Percentiles rank a stretch among this genome's conserved stretches.
These are phyloP conservation scores for Otolemur crassicaudatus DNA, from an alignment of 2,797 vertebrate genomes.

Conservation along the genomic window DNA sequence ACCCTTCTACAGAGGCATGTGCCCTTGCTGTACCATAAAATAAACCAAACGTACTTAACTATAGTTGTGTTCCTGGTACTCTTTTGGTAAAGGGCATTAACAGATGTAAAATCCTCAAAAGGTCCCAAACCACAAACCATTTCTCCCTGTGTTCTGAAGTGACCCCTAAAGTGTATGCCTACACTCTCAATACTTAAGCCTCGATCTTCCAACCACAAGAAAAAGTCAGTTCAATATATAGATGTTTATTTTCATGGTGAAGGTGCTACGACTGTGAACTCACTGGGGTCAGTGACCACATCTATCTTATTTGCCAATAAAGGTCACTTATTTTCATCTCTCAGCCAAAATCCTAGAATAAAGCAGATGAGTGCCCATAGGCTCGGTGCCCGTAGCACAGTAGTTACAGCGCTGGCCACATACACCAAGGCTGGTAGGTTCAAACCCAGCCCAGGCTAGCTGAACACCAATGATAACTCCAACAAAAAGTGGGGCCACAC, in stretches of 20 bases:
- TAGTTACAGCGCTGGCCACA: too few relatives aligned
- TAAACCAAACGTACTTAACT: not conserved
- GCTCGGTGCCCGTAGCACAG: too few relatives aligned
- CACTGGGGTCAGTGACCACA: not conserved
- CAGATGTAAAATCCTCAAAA: conserved; percentile 5
- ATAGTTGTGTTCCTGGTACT: not conserved
- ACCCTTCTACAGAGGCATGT: not conserved
- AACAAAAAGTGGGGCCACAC: too few relatives aligned
- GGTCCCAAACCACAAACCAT: not conserved
- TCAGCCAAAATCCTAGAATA: not conserved
- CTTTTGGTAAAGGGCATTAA: not conserved
- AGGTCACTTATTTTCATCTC: not conserved
- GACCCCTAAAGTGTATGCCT: not conserved
- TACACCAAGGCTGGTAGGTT: too few relatives aligned
- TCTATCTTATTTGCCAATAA: not conserved
- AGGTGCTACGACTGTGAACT: not conserved
- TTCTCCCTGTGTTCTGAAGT: not conserved
- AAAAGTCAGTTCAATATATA: not conserved
- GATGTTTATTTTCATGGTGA: conserved; percentile 12
- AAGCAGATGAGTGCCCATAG: not conserved
- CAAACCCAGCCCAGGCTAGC: too few relatives aligned
- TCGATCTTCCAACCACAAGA: not conserved
- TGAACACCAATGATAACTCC: too few relatives aligned
- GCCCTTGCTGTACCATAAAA: not conserved
- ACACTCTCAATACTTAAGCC: not conserved